A percentile compares a stretch with the other conserved stretches of the same genome.
phyloP scores from a whole-genome alignment of 2,797 vertebrate species.

The Falco berigora region DNA sequence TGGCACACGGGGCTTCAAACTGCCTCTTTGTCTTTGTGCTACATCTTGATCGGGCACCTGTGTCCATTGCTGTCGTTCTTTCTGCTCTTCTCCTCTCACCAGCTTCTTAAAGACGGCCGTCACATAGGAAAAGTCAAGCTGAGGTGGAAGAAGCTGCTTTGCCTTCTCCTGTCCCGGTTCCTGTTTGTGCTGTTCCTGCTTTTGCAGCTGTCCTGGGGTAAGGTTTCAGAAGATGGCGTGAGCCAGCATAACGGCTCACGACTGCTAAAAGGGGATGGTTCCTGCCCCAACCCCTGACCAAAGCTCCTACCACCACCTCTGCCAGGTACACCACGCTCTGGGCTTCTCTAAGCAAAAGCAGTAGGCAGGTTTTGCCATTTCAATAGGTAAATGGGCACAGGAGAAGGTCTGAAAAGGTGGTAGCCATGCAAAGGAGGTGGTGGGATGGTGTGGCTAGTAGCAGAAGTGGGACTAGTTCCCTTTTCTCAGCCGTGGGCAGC shows the following conservation, averaged over 20 bases:
- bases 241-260: background rate
- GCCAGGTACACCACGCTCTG: rapidly evolving
- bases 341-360: background rate
- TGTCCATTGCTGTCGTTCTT: background rate
- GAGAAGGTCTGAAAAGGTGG: background rate
- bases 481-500: background rate
- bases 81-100: background rate
- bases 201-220: constrained; percentile 26
- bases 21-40: background rate
- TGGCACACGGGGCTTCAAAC: rapidly evolving
- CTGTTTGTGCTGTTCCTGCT: background rate
- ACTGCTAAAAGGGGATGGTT: background rate
- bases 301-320: background rate
- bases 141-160: background rate
- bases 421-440: rapidly evolving
- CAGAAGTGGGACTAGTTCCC: background rate
- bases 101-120: background rate
- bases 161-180: background rate
- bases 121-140: background rate
- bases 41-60: background rate
- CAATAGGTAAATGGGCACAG: background rate
- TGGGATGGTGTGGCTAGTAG: background rate
- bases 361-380: background rate
- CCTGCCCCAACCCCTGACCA: background rate
- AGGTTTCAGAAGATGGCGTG: background rate